Conservation (phyloP, 2,888 invertebrate species). For the Eristalis pertinax region DNA sequence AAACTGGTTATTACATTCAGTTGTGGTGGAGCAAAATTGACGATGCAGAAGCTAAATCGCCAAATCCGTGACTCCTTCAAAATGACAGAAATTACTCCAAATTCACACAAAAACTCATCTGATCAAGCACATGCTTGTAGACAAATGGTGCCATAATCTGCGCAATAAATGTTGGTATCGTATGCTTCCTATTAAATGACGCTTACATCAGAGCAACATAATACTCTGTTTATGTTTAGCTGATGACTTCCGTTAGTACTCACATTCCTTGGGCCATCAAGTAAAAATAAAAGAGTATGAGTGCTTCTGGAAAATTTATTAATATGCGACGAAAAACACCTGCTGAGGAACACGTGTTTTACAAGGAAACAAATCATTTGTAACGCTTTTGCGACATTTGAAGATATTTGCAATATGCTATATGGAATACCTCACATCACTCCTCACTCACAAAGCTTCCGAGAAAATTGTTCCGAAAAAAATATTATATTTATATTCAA, state of each 20-base stretch:
- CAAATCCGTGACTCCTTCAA: too few species aligned
- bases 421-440: constrained; percentile 47
- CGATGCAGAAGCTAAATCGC: too few species aligned
- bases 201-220: neutral
- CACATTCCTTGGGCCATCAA: constrained; percentile 38
- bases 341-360: constrained; percentile 46
- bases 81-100: too few species aligned
- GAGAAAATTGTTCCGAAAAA: constrained; percentile 32
- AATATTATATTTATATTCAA: constrained; percentile 23
- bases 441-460: constrained; percentile 21
- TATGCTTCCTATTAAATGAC: neutral
- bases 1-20: too few species aligned
- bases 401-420: constrained; percentile 57
- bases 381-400: constrained; percentile 11
- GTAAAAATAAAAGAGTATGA: constrained; percentile 43
- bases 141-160: neutral
- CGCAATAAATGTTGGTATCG: neutral
- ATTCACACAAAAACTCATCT: too few species aligned
- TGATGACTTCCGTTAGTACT: neutral
- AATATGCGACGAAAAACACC: constrained; percentile 36
- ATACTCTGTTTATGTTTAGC: neutral
- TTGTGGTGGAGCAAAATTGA: too few species aligned
- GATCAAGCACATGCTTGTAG: too few species aligned
- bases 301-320: constrained; percentile 25
- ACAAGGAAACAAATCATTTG: constrained; percentile 42